Base-by-base conservation (phyloP, 2,888 invertebrate genomes). In the Stenchaetothrips biformis region DNA sequence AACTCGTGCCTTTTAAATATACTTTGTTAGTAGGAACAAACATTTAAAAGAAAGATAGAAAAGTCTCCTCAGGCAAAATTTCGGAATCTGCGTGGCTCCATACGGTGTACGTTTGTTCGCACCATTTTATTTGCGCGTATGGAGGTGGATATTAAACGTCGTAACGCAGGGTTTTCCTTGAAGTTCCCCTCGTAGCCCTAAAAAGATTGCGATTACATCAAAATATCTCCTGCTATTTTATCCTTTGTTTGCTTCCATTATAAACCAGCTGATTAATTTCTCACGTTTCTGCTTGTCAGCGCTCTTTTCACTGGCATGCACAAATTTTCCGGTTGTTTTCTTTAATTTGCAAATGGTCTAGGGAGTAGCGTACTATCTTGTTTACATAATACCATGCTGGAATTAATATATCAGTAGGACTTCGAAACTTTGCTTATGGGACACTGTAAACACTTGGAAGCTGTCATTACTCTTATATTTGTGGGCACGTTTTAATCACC, bases 291-390 rank as follows among this genome's bases (percentile, higher is more conserved):
- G 25, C 25, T 25, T 74, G 67, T 74, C 67, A 74, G 67, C 25
- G 21, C 25, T 74, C 25, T 74, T 25, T 11, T 25, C 25, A 74
- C 21, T 74, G 67, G 25, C 67, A 25, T 74, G 67, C 67, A 74
- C 11, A 21, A 25, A 21, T 13, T 53, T 53, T 53, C 53, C 18
- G 47, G 78, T 78, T 79, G 81, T 7, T 67, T 67, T 78, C 77
- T 81, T 82, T 82, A 80, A 78, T 77, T 82, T 83, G 81, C 82
- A 82, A 79, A 80, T 82, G 81, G 81, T 82, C 21, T 77, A 80
- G 81, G 81, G 82, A 83, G 84, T 83, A 82, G 85, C 83, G 84
- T 85, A 83, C 84, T 85, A 53, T 18, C 53, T 74, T 74, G 21
- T 25, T 21, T 25, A n/a, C 25, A 25, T 53, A 37, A 37, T 37